These are phyloP conservation scores for Thermophis baileyi DNA, from an alignment of 2,113 vertebrate species.

Conservation along the genomic window DNA sequence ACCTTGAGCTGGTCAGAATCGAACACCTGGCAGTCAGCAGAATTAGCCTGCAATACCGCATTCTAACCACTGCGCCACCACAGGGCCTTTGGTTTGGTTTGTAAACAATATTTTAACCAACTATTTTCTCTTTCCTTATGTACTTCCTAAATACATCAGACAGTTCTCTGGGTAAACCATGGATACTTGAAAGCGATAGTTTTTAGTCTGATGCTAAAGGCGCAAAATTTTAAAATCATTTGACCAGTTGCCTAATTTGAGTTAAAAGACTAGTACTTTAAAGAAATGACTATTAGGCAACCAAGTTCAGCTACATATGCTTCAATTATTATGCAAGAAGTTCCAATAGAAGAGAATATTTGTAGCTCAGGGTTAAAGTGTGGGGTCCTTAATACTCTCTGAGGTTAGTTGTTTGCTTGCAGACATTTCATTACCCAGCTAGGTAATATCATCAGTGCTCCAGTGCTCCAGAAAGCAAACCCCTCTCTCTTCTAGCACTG, in stretches of 20 bases:
- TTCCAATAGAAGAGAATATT: background rate
- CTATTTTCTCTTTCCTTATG: background rate
- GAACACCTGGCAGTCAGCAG: background rate
- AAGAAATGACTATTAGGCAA: background rate
- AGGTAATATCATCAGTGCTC: background rate
- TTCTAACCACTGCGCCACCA: background rate
- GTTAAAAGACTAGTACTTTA: background rate
- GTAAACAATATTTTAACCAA: background rate
- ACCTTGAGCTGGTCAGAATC: background rate
- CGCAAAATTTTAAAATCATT: background rate
- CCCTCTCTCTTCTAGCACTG: background rate
- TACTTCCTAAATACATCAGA: background rate
- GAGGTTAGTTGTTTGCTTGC: background rate
- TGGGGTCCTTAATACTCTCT: background rate
- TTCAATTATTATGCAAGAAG: background rate
- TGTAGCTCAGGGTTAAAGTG: background rate
- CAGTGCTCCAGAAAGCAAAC: background rate
- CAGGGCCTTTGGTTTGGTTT: background rate
- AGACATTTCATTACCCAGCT: background rate
- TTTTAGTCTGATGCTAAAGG: background rate
- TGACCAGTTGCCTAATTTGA: background rate
- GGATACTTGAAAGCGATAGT: background rate
- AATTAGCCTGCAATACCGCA: background rate
- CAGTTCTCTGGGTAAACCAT: background rate
- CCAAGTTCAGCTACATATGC: background rate